Evolutionary conservation across 2,113 vertebrate species (phyloP).

Genomic region (Brachyhypopomus occidentalis): DNA sequence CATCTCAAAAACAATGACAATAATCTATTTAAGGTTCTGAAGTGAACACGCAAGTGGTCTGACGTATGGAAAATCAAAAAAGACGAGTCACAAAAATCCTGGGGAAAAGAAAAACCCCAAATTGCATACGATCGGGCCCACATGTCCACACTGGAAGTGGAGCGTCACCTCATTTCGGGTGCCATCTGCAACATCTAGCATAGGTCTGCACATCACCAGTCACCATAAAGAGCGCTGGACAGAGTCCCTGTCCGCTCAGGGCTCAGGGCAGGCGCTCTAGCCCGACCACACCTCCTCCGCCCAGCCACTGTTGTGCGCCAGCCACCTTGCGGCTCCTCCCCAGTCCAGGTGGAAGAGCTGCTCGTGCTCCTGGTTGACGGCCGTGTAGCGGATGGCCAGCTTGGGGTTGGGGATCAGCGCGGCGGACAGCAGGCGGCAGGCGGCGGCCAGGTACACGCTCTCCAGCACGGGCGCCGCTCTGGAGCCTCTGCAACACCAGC

Average conservation of each 20-base stretch:
- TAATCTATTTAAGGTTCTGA: too few relatives aligned
- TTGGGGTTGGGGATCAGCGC: constrained; percentile 83
- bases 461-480: constrained; percentile 47
- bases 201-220: background rate
- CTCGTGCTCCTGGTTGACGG: constrained; percentile 80
- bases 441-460: constrained; percentile 78
- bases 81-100: too few relatives aligned
- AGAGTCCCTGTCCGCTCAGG: background rate
- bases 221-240: background rate
- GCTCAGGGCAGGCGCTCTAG: constrained; percentile 14
- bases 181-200: background rate
- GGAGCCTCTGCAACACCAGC: constrained; percentile 29
- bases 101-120: too few relatives aligned
- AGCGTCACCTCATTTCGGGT: too few relatives aligned
- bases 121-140: too few relatives aligned
- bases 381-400: constrained; percentile 80
- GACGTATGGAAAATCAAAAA: too few relatives aligned
- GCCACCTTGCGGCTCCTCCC: constrained; percentile 81
- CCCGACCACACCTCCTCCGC: constrained; percentile 81
- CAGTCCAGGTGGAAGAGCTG: constrained; percentile 84
- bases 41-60: too few relatives aligned
- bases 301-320: constrained; percentile 87
- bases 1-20: too few relatives aligned
- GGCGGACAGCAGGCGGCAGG: constrained; percentile 80
- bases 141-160: too few relatives aligned